Evolutionary conservation across 2,797 vertebrate genomes (phyloP).

Genomic region (Hirundo rustica): DNA sequence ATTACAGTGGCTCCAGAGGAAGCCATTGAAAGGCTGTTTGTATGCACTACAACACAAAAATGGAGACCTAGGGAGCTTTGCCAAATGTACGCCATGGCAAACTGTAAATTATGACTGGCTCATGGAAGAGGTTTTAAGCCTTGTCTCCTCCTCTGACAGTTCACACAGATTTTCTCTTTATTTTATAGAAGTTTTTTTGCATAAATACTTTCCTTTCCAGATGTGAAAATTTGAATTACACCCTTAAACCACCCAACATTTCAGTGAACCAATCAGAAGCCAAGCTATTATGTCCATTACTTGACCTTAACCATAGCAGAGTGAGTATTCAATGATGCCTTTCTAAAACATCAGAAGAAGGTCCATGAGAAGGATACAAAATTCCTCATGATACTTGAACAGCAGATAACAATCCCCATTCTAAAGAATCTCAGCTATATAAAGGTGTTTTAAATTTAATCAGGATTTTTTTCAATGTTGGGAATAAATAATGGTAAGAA

Average conservation of each 20-base stretch:
- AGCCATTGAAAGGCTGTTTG: constrained; percentile 62
- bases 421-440: not conserved
- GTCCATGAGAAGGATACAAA: not conserved
- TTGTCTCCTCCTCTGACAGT: not conserved
- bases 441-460: not conserved
- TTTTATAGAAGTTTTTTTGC: not conserved
- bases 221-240: not conserved
- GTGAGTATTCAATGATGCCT: not conserved
- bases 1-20: constrained; percentile 48
- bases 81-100: not conserved
- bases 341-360: not conserved
- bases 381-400: not conserved
- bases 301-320: not conserved
- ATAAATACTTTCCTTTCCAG: not conserved
- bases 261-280: not conserved
- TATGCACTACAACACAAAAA: constrained; percentile 23
- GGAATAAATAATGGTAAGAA: not conserved
- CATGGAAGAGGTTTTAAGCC: not conserved
- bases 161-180: not conserved
- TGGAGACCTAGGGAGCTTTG: not conserved
- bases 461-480: not conserved
- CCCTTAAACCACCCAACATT: not conserved
- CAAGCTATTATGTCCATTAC: not conserved
- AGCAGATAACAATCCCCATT: not conserved
- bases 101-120: not conserved